phyloP scores from a whole-genome alignment of 2,797 vertebrate species.

The Semaprochilodus insignis region DNA sequence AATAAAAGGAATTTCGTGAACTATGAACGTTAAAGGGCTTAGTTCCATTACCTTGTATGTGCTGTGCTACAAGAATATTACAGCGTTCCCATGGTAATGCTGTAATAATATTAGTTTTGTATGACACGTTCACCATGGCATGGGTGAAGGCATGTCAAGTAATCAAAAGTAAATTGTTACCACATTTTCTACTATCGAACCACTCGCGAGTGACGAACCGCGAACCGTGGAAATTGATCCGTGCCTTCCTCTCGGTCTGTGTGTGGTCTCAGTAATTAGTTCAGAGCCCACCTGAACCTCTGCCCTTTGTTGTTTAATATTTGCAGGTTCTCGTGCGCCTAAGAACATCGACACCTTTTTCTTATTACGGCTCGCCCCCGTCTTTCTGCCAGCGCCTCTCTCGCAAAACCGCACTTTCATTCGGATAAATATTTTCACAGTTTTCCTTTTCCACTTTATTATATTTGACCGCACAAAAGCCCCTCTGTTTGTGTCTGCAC shows the following conservation, averaged over 20 bases:
- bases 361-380: conserved; percentile 65
- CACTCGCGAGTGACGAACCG: conserved; percentile 18
- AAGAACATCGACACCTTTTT: conserved; percentile 72
- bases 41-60: too few species aligned
- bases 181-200: conserved; percentile 32
- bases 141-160: conserved; percentile 27
- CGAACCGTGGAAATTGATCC: conserved; percentile 32
- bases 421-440: conserved; percentile 78
- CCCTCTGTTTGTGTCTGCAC: conserved; percentile 66
- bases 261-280: conserved; percentile 43
- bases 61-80: too few species aligned
- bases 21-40: too few species aligned
- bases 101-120: conserved; percentile 7
- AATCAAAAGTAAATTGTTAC: conserved; percentile 35
- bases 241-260: conserved; percentile 26
- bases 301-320: conserved; percentile 65
- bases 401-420: conserved; percentile 60
- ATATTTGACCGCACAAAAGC: conserved; percentile 74
- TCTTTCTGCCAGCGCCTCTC: conserved; percentile 49
- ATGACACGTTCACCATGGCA: not conserved
- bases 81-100: too few species aligned
- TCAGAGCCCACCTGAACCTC: conserved; percentile 65
- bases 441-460: conserved; percentile 70
- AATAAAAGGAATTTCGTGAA: too few species aligned
- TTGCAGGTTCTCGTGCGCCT: conserved; percentile 58